Evolutionary conservation across 2,797 vertebrate species (phyloP).

Genomic region (Rhynchonycteris naso): DNA sequence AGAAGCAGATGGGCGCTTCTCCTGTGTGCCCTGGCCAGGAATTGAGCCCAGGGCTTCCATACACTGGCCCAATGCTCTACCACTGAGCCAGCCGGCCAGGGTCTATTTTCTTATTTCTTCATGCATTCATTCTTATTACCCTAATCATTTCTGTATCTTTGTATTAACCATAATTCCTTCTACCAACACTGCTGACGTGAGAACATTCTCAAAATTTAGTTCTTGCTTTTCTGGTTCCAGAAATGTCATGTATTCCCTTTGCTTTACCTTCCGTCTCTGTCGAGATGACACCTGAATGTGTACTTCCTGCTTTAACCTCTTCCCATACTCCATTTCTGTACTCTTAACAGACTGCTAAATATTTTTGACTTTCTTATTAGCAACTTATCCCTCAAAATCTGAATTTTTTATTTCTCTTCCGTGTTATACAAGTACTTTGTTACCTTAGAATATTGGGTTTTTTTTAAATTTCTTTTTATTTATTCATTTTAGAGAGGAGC

Average conservation of each 20-base stretch:
- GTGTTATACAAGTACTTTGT: neutral
- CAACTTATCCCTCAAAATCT: neutral
- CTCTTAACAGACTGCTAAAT: neutral
- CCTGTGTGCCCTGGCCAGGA: no score
- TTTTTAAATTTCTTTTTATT: no score
- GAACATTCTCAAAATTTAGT: conserved; percentile 25
- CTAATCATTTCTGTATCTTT: neutral
- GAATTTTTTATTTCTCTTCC: neutral
- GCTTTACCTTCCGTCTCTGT: neutral
- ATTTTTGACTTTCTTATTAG: neutral
- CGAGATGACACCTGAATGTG: neutral
- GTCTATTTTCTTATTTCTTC: conserved; percentile 26
- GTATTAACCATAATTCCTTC: neutral
- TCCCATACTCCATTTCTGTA: neutral
- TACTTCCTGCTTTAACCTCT: neutral
- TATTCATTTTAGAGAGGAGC: no score
- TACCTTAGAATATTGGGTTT: neutral
- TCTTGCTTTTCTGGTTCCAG: conserved; percentile 18
- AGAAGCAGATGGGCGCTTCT: no score
- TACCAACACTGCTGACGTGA: neutral
- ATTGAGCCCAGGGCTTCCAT: no score
- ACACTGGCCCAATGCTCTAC: no score
- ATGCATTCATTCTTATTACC: neutral
- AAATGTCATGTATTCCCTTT: neutral
- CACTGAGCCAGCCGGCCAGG: no score